Conservation (phyloP, 2,113 vertebrate genomes). For the Pogonocichla stellata region DNA sequence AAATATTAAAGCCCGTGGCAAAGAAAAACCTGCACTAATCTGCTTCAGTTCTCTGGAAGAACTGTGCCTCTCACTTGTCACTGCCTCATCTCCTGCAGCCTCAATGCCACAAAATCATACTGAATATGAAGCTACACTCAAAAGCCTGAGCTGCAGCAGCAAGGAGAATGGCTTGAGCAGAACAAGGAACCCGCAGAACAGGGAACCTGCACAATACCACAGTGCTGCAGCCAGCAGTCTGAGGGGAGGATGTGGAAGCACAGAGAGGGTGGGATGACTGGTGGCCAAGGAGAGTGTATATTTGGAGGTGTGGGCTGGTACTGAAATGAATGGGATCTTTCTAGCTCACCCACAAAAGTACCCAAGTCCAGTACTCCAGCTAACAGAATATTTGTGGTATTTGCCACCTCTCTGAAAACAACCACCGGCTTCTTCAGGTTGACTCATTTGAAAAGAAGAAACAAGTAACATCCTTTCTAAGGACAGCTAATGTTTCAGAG, state of each 20-base stretch:
- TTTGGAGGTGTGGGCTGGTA: neutral
- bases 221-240: neutral
- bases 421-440: neutral
- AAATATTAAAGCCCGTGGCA: neutral
- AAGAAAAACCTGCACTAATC: neutral
- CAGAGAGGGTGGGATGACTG: neutral
- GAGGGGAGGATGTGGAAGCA: neutral
- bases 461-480: constrained; percentile 37
- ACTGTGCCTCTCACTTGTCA: neutral
- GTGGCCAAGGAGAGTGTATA: neutral
- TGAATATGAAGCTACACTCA: neutral
- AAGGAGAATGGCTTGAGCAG: neutral
- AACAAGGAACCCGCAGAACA: neutral
- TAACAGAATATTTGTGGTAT: constrained; percentile 16
- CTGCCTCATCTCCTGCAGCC: neutral
- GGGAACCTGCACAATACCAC: neutral
- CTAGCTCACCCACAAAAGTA: neutral
- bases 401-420: constrained; percentile 16
- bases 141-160: neutral
- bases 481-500: neutral
- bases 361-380: neutral
- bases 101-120: neutral
- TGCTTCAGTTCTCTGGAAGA: neutral
- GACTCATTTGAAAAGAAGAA: constrained; percentile 40
- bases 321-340: constrained; percentile 11